Evolutionary conservation across 1,140 invertebrate genomes (phyloP).

Genomic region (Cherax destructor): DNA sequence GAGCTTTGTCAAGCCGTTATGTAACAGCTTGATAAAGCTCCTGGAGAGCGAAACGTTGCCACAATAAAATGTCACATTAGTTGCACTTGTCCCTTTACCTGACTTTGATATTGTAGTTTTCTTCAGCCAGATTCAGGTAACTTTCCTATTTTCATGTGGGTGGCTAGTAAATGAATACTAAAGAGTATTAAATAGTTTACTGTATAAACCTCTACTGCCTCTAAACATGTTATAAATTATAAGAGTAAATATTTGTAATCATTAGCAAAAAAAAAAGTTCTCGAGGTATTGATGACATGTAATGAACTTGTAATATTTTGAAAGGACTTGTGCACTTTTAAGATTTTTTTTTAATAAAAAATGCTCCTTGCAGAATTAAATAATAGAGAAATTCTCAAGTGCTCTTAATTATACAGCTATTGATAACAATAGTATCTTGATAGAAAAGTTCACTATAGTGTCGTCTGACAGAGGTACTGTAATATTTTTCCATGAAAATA

Average conservation of each 20-base stretch:
- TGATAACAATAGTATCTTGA: background rate
- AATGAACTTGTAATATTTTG: background rate
- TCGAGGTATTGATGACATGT: background rate
- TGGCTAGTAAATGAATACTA: slow-evolving; percentile 5
- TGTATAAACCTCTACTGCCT: background rate
- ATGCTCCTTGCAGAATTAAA: background rate
- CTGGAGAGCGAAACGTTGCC: no score
- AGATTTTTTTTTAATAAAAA: background rate
- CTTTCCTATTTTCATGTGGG: background rate
- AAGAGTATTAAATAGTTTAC: background rate
- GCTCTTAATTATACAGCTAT: background rate
- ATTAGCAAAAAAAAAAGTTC: background rate
- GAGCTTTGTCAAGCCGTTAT: no score
- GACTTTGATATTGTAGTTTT: background rate
- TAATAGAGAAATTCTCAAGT: background rate
- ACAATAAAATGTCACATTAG: no score
- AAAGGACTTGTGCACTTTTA: background rate
- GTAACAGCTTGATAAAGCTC: no score
- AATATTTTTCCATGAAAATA: background rate
- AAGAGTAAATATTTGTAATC: background rate
- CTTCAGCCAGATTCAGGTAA: slow-evolving; percentile 14
- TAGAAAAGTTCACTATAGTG: slow-evolving; percentile 3
- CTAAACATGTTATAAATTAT: background rate
- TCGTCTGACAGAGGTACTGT: background rate
- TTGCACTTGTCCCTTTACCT: no score